A percentile compares a stretch with the other conserved stretches of the same genome.
These are phyloP conservation scores for Loris lydekkerianus DNA, from an alignment of 2,797 vertebrate species.

Conservation along the genomic window DNA sequence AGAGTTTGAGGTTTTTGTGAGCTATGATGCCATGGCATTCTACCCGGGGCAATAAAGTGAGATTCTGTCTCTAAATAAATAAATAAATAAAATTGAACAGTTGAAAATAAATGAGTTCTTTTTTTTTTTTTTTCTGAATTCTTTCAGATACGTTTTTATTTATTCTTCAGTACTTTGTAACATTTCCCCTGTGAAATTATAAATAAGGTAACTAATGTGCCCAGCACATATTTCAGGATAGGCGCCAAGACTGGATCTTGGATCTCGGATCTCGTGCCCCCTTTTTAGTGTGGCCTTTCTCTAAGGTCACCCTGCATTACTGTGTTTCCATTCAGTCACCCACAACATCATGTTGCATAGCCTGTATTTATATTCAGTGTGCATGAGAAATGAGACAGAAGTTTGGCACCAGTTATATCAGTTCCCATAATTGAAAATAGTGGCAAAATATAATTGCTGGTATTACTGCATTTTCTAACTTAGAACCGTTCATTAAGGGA, in stretches of 20 bases:
- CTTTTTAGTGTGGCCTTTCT: neutral
- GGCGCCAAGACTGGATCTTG: neutral
- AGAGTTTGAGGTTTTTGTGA: no score
- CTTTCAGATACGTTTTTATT: conserved; percentile 30
- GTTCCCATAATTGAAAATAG: conserved; percentile 72
- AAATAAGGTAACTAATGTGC: neutral
- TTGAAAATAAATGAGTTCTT: conserved; percentile 39
- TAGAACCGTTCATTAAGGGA: conserved; percentile 83
- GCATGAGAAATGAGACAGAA: conserved; percentile 22
- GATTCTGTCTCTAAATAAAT: neutral
- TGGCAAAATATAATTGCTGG: conserved; percentile 76
- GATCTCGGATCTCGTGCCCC: neutral
- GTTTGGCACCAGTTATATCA: conserved; percentile 59
- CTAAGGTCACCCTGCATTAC: neutral
- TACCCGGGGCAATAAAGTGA: no score
- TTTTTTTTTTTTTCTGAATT: conserved; percentile 18
- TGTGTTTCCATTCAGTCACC: neutral
- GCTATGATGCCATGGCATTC: no score
- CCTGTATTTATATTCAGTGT: neutral
- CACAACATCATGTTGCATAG: neutral
- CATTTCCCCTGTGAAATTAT: neutral
- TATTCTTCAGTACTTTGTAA: neutral
- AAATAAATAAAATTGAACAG: conserved; percentile 4
- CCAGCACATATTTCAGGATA: neutral
- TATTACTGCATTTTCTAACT: conserved; percentile 72